phyloP scores from a whole-genome alignment of 2,888 invertebrate species.

The Cryptus armator region DNA sequence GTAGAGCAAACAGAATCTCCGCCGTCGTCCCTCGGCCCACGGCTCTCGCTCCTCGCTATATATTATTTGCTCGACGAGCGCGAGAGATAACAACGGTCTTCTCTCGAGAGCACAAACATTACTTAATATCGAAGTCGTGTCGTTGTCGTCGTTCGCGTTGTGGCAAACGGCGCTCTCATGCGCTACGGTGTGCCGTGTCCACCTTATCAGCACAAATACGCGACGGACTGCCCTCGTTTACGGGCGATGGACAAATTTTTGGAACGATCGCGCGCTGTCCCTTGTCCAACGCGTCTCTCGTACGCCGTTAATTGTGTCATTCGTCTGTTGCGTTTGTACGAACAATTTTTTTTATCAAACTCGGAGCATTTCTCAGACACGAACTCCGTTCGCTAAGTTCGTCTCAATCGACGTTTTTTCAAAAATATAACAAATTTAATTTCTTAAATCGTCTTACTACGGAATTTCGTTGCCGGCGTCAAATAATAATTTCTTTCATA shows the following conservation, averaged over 20 bases:
- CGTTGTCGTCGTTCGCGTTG: slow-evolving; percentile 57
- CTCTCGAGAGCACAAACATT: slow-evolving; percentile 81
- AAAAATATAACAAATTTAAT: too few relatives aligned
- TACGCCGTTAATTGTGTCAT: slow-evolving; percentile 25
- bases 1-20: slow-evolving; percentile 83
- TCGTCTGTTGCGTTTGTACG: neutral
- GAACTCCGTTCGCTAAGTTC: neutral
- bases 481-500: too few relatives aligned
- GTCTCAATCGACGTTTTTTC: neutral
- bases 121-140: slow-evolving; percentile 82
- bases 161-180: slow-evolving; percentile 28
- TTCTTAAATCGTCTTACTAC: too few relatives aligned
- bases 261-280: slow-evolving; percentile 59
- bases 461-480: too few relatives aligned
- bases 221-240: slow-evolving; percentile 77
- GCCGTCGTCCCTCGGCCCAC: slow-evolving; percentile 76
- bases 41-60: slow-evolving; percentile 77
- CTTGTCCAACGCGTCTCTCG: slow-evolving; percentile 27
- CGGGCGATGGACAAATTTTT: slow-evolving; percentile 79
- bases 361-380: neutral
- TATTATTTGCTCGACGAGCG: slow-evolving; percentile 61
- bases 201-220: slow-evolving; percentile 81
- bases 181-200: slow-evolving; percentile 21
- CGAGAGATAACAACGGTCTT: slow-evolving; percentile 80
- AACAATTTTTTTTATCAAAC: neutral